Conservation (phyloP, 2,888 invertebrate genomes). For the Leptinotarsa juncta region DNA sequence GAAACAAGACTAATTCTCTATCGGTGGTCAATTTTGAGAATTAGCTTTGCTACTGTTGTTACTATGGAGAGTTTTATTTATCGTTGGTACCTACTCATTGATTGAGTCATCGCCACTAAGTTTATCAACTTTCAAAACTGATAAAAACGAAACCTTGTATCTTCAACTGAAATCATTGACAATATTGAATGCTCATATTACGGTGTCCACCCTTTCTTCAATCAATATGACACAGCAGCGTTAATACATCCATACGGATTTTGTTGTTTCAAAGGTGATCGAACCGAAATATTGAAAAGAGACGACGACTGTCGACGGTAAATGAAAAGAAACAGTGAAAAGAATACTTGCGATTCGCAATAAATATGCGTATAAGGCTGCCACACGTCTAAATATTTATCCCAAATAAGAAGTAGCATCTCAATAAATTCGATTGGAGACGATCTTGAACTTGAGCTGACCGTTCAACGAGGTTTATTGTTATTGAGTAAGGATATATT, state of each 20-base stretch:
- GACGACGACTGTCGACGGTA: neutral
- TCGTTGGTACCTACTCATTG: no score
- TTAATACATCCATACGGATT: neutral
- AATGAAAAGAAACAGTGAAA: constrained; percentile 1
- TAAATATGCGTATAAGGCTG: constrained; percentile 26
- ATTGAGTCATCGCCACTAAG: no score
- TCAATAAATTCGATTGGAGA: constrained; percentile 33
- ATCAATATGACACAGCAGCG: neutral
- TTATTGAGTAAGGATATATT: constrained; percentile 18
- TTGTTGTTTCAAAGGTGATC: constrained; percentile 11
- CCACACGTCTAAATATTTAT: constrained; percentile 36
- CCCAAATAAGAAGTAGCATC: constrained; percentile 34
- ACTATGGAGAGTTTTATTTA: no score
- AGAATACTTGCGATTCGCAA: constrained; percentile 17
- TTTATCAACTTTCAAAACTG: no score
- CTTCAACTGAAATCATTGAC: neutral
- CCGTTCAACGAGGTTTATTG: constrained; percentile 36
- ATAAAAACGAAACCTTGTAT: no score
- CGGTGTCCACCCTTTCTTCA: neutral
- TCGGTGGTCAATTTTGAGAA: no score
- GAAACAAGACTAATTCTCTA: no score
- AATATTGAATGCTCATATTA: neutral
- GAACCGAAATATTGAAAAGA: constrained; percentile 7
- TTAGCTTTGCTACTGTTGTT: no score
- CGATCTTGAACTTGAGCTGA: constrained; percentile 45